Conservation (phyloP, 2,113 vertebrate species). For the Psettodes erumei region DNA sequence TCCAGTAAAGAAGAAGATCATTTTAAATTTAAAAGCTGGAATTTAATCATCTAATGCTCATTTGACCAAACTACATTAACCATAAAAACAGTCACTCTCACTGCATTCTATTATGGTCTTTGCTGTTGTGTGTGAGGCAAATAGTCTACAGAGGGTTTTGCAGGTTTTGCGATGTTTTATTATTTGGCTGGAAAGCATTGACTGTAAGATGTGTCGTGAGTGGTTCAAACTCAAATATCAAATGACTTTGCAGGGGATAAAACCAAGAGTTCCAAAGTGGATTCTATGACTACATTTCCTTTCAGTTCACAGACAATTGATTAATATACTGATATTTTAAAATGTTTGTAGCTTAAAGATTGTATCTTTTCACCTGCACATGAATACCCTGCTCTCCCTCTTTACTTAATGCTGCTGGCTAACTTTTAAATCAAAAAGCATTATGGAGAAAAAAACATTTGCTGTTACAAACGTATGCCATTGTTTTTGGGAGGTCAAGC, state of each 20-base stretch:
- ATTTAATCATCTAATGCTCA: constrained; percentile 17
- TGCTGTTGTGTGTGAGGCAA: not conserved
- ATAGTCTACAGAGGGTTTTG: constrained; percentile 21
- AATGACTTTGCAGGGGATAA: constrained; percentile 5
- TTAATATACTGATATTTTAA: not conserved
- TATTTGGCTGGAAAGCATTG: constrained; percentile 26
- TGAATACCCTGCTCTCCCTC: not conserved
- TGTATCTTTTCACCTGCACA: not conserved
- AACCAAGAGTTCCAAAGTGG: not conserved
- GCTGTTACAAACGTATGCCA: not conserved
- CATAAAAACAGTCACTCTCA: not conserved
- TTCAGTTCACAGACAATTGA: constrained; percentile 12
- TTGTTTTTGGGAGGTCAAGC: constrained; percentile 14
- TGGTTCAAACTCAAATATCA: constrained; percentile 25
- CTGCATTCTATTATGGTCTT: constrained; percentile 2
- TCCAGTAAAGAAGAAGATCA: too few species aligned
- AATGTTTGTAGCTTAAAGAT: not conserved
- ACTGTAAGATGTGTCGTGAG: constrained; percentile 28
- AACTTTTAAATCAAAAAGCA: not conserved
- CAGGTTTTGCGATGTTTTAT: too few species aligned
- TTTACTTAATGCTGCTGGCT: not conserved
- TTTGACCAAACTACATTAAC: constrained; percentile 20
- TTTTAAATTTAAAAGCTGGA: too few species aligned
- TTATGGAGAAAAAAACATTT: not conserved
- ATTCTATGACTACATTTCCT: not conserved